Evolutionary conservation across 2,888 invertebrate genomes (phyloP), one percentile per base, ranked within the genome.

Genomic region (Calliphora vomitoria): DNA sequence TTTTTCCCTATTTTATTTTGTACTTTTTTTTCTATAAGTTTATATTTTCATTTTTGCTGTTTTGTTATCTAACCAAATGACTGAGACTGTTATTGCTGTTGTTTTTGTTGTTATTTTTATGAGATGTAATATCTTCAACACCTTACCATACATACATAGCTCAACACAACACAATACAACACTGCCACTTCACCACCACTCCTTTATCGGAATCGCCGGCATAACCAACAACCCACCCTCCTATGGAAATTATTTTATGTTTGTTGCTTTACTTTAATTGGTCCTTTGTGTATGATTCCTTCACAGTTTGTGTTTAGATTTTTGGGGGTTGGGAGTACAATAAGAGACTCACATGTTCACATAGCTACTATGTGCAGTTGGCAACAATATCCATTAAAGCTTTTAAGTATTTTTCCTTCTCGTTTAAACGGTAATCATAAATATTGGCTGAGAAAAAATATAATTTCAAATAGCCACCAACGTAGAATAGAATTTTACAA

Each of bases 231-330:
- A 25, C 25, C 25, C 25, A 66, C 64, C 58, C 64, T 62, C 15
- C 31, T 62, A 62, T 71, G 71, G 18, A 71, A 75, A 82, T 58
- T 25, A 80, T 79, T 71, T 80, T 66, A 82, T 80, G 69, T 86
- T 86, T 86, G 68, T 82, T 82, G 82, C 82, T 82, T 79, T 69
- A 71, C 75, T 84, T 87, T 86, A 87, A 88, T 87, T 89, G 88
- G 89, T 87, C 85, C 86, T 86, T 84, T 89, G 88, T 86, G 86
- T 82, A 72, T 35, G 75, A 72, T 84, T 81, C 55, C 18, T 44
- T 64, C 50, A 62, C 20, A 41, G 38, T 53, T 76, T 71, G 41
- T 50, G 47, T 35, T 5, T 62, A 53, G 25, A 1, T 15, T n/a
- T 8, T 38, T 50, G 47, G 47, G 62, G n/a, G 11, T 0, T 41